Percentiles rank a stretch among this genome's conserved stretches.
Conservation (phyloP, 1,140 invertebrate genomes). For the Philaenus spumarius region DNA sequence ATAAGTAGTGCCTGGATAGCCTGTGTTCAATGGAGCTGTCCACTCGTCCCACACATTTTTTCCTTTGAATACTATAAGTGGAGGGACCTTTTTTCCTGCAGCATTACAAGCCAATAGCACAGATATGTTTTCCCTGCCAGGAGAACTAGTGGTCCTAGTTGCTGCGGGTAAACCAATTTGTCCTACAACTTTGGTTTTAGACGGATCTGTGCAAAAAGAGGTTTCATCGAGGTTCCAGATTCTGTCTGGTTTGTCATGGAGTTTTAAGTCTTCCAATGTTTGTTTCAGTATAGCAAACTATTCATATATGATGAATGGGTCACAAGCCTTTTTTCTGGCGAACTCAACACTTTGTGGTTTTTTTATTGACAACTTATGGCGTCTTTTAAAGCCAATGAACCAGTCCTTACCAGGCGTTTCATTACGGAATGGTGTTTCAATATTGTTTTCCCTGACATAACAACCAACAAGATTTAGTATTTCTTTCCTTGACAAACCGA, state of each 20-base stretch:
- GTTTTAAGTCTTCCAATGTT: slow-evolving; percentile 27
- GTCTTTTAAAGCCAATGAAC: slow-evolving; percentile 7
- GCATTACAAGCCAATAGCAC: slow-evolving; percentile 30
- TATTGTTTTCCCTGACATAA: slow-evolving; percentile 9
- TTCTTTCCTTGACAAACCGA: slow-evolving; percentile 15
- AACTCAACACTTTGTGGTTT: slow-evolving; percentile 34
- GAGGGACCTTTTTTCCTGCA: slow-evolving; percentile 31
- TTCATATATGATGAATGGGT: slow-evolving; percentile 32
- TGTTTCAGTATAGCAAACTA: slow-evolving; percentile 33
- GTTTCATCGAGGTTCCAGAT: slow-evolving; percentile 37
- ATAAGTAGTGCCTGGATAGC: background rate
- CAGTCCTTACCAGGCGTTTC: slow-evolving; percentile 10
- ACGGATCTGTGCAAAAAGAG: slow-evolving; percentile 29
- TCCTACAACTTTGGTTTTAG: slow-evolving; percentile 11
- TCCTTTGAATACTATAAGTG: background rate
- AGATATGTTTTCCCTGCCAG: slow-evolving; percentile 30
- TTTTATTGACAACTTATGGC: slow-evolving; percentile 16
- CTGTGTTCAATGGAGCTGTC: background rate
- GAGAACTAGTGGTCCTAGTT: slow-evolving; percentile 27
- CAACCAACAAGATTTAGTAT: slow-evolving; percentile 2
- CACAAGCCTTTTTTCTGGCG: slow-evolving; percentile 30
- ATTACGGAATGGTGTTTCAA: slow-evolving; percentile 8
- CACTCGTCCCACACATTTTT: background rate
- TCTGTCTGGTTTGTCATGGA: too few relatives aligned
- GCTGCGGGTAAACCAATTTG: background rate